Evolutionary conservation across 2,113 vertebrate genomes (phyloP).

Genomic region (Verasper variegatus): DNA sequence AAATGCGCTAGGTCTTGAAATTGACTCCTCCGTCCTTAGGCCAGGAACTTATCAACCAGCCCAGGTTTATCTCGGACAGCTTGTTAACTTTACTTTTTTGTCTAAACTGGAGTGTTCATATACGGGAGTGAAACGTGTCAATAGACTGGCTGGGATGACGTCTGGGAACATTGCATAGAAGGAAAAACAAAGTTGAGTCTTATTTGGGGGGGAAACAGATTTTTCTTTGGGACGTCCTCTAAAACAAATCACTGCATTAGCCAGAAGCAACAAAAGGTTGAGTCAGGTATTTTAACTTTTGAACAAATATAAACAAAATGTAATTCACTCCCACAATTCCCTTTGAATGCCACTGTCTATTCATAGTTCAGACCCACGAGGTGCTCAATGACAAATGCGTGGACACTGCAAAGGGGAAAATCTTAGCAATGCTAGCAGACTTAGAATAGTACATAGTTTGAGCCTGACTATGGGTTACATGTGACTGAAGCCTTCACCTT

Average conservation of each 20-base stretch:
- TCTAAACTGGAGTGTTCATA: slow-evolving; percentile 78
- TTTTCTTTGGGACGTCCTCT: slow-evolving; percentile 21
- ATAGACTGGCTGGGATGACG: slow-evolving; percentile 34
- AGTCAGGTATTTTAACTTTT: slow-evolving; percentile 38
- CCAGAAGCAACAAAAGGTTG: slow-evolving; percentile 43
- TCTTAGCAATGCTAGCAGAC: slow-evolving; percentile 50
- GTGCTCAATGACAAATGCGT: slow-evolving; percentile 33
- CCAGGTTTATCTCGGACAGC: slow-evolving; percentile 10
- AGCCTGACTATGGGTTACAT: slow-evolving; percentile 29
- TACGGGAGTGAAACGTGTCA: slow-evolving; percentile 70
- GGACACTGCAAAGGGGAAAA: slow-evolving; percentile 27
- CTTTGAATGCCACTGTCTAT: slow-evolving; percentile 65
- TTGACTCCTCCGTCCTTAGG: not conserved
- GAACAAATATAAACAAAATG: slow-evolving; percentile 37
- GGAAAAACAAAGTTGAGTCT: slow-evolving; percentile 32
- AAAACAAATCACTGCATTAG: slow-evolving; percentile 36
- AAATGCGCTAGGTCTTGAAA: not conserved
- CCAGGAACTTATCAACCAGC: not conserved
- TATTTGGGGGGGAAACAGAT: not conserved
- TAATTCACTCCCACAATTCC: slow-evolving; percentile 61
- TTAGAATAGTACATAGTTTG: slow-evolving; percentile 25
- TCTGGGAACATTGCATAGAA: slow-evolving; percentile 56
- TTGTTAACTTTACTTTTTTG: slow-evolving; percentile 27
- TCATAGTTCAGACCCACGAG: slow-evolving; percentile 28
- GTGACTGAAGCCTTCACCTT: slow-evolving; percentile 25